Evolutionary conservation across 2,888 invertebrate species (phyloP), one percentile per base, ranked within the genome.

Genomic region (Elysia crispata): DNA sequence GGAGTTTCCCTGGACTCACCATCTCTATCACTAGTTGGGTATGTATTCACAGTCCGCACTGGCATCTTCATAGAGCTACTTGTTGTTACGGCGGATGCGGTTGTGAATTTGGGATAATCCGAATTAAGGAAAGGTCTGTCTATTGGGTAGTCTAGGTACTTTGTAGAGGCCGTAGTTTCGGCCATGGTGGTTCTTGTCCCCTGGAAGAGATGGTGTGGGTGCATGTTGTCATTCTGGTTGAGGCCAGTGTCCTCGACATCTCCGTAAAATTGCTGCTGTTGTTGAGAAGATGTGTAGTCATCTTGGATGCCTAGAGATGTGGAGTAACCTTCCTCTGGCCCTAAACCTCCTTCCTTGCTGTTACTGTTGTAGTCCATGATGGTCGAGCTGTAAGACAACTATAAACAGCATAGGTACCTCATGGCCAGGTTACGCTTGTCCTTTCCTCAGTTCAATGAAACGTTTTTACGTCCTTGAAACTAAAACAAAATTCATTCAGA

Each of bases 11-110:
- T 25, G 31, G 23, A 69, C 84, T 73, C 83, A 91, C 91, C 90
- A 86, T 88, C 86, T 85, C 90, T 86, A 81, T 90, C 90, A 79
- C 86, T 89, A 82, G 90, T 89, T 50, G 91, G 90, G 60, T 86
- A 88, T 15, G 89, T 81, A 50, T 85, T 85, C 28, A 89, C 83
- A 25, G 88, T 86, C 83, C 88, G 88, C 0, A 87, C 83, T 15
- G 86, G 82, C 25, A 86, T 72, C 20, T 81, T 79, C 11, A 11
- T 41, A 11, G 41, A 41, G 41, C 11, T 41, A 11, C 41, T 41
- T 3, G 41, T 6, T 3, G 41, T 41, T 41, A 41, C 41, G 41
- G 3, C 11, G 41, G 41, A 41, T 11, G 41, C 5, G 11, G 41
- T 11, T 11, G 41, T 41, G 41, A 41, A 41, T 41, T 41, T 41